Evolutionary conservation across 2,888 invertebrate species (phyloP).

Genomic region (Drosophila paramelanica): DNA sequence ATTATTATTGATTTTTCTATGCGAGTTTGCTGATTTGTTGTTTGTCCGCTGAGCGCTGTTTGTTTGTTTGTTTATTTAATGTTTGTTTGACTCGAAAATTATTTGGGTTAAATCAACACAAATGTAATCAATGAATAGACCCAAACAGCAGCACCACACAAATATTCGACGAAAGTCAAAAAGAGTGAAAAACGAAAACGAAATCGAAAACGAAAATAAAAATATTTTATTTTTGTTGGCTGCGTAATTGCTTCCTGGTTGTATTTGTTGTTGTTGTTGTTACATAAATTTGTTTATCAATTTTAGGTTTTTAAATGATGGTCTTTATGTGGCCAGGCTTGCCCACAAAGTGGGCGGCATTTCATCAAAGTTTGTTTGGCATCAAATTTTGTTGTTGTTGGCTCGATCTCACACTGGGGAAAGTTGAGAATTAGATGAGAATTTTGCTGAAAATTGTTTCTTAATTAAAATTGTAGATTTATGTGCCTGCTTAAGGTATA

Average conservation of each 20-base stretch:
- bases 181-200: constrained; percentile 37
- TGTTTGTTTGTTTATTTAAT: constrained; percentile 74
- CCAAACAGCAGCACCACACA: constrained; percentile 5
- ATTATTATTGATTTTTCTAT: constrained; percentile 66
- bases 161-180: constrained; percentile 19
- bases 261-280: constrained; percentile 1
- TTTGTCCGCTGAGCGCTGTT: constrained; percentile 26
- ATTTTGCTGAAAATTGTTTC: too few relatives aligned
- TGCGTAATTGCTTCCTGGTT: constrained; percentile 53
- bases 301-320: constrained; percentile 20
- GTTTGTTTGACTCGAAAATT: constrained; percentile 75
- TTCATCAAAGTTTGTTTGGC: constrained; percentile 32
- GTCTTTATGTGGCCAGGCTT: background rate
- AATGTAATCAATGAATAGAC: constrained; percentile 70
- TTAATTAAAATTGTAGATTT: too few relatives aligned
- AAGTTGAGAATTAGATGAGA: background rate
- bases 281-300: constrained; percentile 36
- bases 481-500: too few relatives aligned
- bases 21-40: constrained; percentile 68
- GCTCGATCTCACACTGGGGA: background rate
- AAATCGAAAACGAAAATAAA: constrained; percentile 27
- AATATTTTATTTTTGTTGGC: constrained; percentile 41
- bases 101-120: constrained; percentile 79
- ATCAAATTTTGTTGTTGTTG: background rate
- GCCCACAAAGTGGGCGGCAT: constrained; percentile 21